A percentile compares a stretch with the other conserved stretches of the same genome.
phyloP scores from a whole-genome alignment of 2,113 vertebrate species.

The Mirounga angustirostris region DNA sequence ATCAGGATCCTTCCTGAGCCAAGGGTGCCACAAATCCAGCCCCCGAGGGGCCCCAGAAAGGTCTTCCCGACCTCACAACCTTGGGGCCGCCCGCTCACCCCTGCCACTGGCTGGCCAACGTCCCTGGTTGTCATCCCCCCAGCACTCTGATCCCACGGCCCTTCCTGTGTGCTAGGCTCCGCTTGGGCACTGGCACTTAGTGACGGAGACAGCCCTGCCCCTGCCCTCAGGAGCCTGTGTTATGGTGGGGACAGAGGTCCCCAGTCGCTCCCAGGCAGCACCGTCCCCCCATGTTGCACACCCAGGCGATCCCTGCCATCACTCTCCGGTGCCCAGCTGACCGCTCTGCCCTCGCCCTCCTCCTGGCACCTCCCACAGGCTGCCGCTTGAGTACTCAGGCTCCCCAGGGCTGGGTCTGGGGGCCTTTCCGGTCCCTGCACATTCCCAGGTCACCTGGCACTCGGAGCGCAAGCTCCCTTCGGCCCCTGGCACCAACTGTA shows the following conservation, averaged over 20 bases:
- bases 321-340: not conserved
- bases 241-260: not conserved
- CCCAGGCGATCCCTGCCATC: not conserved
- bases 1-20: not conserved
- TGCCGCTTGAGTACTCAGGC: not conserved
- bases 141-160: not conserved
- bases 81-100: not conserved
- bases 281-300: not conserved
- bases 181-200: not conserved
- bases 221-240: not conserved
- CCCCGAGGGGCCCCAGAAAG: not conserved
- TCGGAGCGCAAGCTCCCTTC: not conserved
- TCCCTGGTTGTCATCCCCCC: not conserved
- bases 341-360: not conserved
- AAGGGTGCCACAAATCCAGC: not conserved
- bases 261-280: not conserved
- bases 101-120: not conserved
- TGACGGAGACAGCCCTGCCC: not conserved
- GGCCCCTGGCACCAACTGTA: too few relatives aligned
- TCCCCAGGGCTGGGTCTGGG: not conserved
- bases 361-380: not conserved
- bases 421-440: not conserved
- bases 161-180: not conserved
- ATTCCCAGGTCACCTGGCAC: not conserved
- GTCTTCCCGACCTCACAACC: not conserved